Percentiles rank a stretch among this genome's conserved stretches.
Evolutionary conservation across 1,140 invertebrate genomes (phyloP).

Genomic region (Monomorium pharaonis): DNA sequence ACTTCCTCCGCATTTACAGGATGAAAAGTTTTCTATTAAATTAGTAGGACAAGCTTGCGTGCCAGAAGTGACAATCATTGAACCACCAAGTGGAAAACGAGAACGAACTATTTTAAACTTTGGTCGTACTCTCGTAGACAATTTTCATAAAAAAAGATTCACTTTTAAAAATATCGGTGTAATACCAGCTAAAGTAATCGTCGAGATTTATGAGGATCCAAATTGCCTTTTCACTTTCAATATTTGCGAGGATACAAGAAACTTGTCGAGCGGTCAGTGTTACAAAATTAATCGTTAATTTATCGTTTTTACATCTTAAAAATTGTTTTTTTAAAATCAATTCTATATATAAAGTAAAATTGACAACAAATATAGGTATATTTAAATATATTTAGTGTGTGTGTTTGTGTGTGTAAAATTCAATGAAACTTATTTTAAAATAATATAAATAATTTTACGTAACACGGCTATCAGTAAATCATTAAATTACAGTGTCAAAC

Average conservation of each 20-base stretch:
- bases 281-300: background rate
- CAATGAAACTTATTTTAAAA: background rate
- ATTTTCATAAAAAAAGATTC: conserved; percentile 57
- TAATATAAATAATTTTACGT: background rate
- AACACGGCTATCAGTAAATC: background rate
- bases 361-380: background rate
- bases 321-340: too few species aligned
- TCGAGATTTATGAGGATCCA: conserved; percentile 67
- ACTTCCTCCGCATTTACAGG: conserved; percentile 63
- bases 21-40: conserved; percentile 65
- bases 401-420: background rate
- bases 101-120: conserved; percentile 65
- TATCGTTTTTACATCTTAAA: too few species aligned
- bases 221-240: conserved; percentile 48
- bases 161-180: conserved; percentile 73
- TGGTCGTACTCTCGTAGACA: conserved; percentile 66
- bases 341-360: background rate
- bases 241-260: background rate
- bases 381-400: background rate
- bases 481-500: conserved; percentile 33
- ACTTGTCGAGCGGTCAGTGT: background rate
- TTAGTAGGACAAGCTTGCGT: conserved; percentile 77
- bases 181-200: conserved; percentile 70
- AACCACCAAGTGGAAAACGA: conserved; percentile 59
- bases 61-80: conserved; percentile 75